A percentile compares a stretch with the other conserved stretches of the same genome.
These are phyloP conservation scores for Brachionus sp. DNA, from an alignment of 1,140 invertebrate species.

Conservation along the genomic window DNA sequence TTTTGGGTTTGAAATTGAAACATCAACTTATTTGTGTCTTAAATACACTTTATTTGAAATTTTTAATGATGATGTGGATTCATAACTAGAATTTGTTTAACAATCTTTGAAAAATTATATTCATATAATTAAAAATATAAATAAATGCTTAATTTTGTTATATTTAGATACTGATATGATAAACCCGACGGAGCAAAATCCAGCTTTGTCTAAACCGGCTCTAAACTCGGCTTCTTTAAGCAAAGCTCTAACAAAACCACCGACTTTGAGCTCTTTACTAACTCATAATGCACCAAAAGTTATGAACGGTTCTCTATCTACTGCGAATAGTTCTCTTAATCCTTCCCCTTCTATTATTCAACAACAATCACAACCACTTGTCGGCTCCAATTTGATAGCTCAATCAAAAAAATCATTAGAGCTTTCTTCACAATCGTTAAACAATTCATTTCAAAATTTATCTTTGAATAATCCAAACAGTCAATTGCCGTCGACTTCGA, in stretches of 20 bases:
- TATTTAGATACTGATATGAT: background rate
- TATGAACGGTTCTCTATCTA: background rate
- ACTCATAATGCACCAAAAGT: background rate
- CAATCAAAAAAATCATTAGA: conserved; percentile 27
- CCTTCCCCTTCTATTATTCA: background rate
- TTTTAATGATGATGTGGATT: conserved; percentile 41
- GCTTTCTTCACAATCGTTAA: background rate
- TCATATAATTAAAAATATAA: background rate
- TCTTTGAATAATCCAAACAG: background rate
- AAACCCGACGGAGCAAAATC: background rate
- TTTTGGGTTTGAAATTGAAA: background rate
- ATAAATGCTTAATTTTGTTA: background rate
- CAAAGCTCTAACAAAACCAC: conserved; percentile 31
- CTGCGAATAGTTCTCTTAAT: background rate
- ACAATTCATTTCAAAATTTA: background rate
- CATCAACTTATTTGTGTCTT: background rate
- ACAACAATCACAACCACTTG: background rate
- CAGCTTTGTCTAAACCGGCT: background rate
- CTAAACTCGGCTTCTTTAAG: conserved; percentile 34
- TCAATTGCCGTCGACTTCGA: background rate
- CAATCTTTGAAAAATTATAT: background rate
- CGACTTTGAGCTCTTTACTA: background rate
- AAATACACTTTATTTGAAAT: background rate
- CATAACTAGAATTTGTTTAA: conserved; percentile 6
- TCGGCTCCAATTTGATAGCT: conserved; percentile 15